Conservation (phyloP, 2,888 invertebrate genomes). For the Strigamia transsilvanica region DNA sequence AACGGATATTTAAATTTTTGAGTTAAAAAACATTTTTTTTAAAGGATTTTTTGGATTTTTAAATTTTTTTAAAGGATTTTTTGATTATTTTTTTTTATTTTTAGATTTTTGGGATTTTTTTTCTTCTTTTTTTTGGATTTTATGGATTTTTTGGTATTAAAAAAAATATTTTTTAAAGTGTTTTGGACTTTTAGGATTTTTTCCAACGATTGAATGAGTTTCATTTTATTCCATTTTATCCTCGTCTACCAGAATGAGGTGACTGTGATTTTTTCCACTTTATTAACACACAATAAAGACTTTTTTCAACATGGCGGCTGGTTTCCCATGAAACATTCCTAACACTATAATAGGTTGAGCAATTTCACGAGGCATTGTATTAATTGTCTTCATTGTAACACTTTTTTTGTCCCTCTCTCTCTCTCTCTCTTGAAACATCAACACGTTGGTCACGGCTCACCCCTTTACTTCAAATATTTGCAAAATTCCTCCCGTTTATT, state of each 20-base stretch:
- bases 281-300: conserved; percentile 39
- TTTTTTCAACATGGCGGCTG: neutral
- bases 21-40: too few species aligned
- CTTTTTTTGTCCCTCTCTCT: neutral
- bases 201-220: neutral
- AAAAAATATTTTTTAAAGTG: neutral
- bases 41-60: too few species aligned
- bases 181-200: neutral
- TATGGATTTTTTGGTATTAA: too few species aligned
- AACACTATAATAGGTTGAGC: neutral
- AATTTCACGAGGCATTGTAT: conserved; percentile 39
- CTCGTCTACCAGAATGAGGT: neutral
- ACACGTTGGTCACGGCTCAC: conserved; percentile 2
- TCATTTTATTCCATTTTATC: neutral
- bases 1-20: too few species aligned
- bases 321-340: conserved; percentile 1
- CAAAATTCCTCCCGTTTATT: too few species aligned
- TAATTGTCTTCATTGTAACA: conserved; percentile 1
- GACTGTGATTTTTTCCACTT: neutral
- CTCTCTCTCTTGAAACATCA: neutral
- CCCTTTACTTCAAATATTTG: neutral
- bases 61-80: too few species aligned
- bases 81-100: too few species aligned
- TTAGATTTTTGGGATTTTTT: too few species aligned
- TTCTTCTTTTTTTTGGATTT: too few species aligned